A percentile compares a stretch with the other conserved stretches of the same genome.
phyloP scores from a whole-genome alignment of 2,797 vertebrate species.

The Galaxias olidus region DNA sequence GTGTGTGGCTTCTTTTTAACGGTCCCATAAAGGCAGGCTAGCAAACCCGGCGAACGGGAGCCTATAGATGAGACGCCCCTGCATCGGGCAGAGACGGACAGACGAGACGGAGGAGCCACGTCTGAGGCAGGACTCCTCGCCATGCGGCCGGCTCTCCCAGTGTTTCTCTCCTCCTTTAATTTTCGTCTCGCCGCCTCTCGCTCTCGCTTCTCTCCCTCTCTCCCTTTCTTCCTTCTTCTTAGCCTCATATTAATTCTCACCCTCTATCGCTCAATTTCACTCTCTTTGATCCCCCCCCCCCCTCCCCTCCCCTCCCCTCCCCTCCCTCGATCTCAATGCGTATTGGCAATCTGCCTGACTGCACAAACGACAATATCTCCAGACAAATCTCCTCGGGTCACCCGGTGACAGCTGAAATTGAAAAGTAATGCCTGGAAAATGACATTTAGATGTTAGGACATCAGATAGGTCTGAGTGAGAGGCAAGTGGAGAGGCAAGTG shows the following conservation, averaged over 20 bases:
- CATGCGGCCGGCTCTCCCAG: too few species aligned
- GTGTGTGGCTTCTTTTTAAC: too few species aligned
- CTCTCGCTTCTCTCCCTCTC: not conserved
- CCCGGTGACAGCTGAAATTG: constrained; percentile 18
- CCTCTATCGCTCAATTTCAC: not conserved
- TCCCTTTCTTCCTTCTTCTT: not conserved
- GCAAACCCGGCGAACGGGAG: too few species aligned
- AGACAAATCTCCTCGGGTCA: constrained; percentile 5
- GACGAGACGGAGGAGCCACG: too few species aligned
- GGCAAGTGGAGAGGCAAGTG: too few species aligned
- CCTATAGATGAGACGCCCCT: too few species aligned
- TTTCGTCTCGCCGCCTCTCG: not conserved
- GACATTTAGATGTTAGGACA: not conserved
- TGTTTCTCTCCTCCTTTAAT: not conserved
- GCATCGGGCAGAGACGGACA: too few species aligned
- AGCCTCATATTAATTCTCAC: too few species aligned
- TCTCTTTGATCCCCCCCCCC: too few species aligned
- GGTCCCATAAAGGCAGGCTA: too few species aligned
- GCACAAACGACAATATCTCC: not conserved
- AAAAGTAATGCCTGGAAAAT: constrained; percentile 24
- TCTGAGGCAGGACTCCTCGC: too few species aligned
- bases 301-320: not conserved
- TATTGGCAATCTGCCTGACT: not conserved
- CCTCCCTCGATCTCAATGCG: not conserved
- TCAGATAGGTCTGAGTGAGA: not conserved